phyloP scores from a whole-genome alignment of 1,140 invertebrate species.

The Centruroides vittatus region DNA sequence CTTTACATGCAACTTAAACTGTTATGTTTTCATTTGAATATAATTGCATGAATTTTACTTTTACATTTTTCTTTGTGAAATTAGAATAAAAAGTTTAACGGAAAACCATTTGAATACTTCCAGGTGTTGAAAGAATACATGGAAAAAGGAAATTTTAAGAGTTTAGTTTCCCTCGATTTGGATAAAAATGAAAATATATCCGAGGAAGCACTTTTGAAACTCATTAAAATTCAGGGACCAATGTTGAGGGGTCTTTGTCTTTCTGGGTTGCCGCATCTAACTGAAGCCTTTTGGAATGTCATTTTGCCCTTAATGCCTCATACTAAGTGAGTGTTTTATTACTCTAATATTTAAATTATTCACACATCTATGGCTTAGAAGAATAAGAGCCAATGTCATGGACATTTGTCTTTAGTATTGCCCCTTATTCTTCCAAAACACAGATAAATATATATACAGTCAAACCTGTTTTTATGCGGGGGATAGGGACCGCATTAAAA shows the following conservation, averaged over 20 bases:
- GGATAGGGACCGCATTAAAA: too few species aligned
- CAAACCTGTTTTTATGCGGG: too few species aligned
- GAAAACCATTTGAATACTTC: neutral
- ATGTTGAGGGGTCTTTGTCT: conserved; percentile 75
- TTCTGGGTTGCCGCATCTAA: conserved; percentile 93
- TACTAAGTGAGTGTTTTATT: conserved; percentile 51
- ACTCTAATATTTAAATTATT: neutral
- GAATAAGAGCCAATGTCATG: too few species aligned
- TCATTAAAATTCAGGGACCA: conserved; percentile 71
- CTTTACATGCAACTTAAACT: too few species aligned
- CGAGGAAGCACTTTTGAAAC: conserved; percentile 82
- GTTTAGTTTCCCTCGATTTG: conserved; percentile 76
- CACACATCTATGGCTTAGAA: too few species aligned
- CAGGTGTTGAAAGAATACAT: conserved; percentile 43
- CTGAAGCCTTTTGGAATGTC: conserved; percentile 90
- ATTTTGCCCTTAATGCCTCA: conserved; percentile 78
- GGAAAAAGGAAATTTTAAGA: conserved; percentile 70
- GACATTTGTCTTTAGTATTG: too few species aligned
- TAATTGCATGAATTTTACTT: too few species aligned
- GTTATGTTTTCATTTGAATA: too few species aligned
- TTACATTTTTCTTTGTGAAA: too few species aligned
- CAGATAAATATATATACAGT: too few species aligned
- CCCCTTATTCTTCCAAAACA: too few species aligned
- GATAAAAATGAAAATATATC: conserved; percentile 88
- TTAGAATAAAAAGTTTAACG: too few species aligned